Base-by-base conservation (phyloP, 92 coral and sea anemone species). In the Palythoa grandiflora region DNA sequence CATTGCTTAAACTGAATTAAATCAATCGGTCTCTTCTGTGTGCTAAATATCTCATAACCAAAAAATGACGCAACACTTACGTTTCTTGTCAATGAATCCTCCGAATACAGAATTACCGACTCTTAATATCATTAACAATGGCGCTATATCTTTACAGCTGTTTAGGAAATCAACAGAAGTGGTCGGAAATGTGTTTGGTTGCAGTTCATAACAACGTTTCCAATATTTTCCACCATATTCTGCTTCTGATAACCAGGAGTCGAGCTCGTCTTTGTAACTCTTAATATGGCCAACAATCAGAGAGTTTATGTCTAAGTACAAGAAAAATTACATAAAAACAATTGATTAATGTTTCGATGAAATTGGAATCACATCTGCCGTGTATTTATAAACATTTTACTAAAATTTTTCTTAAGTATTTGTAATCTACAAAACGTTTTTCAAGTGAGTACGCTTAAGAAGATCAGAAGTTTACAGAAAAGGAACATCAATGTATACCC, bases 271-370 rank as follows among this genome's bases (percentile, higher is more conserved):
- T 74, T 74, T 44, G 57, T 74, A 74, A n/a, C 8, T 74, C 36
- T 74, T 39, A 20, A 74, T 74, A 74, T 74, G 79, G 55, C 79
- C 79, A 74, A 74, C 40, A 15, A 74, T 47, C 36, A 74, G 79
- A 12, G 79, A 74, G 12, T 39, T 15, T 16, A 74, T 44, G 50
- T 19, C 79, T 74, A 74, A 74, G 7, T 9, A n/a, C 44, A 68
- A 35, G 13, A 68, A 8, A 1, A 8, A 7, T 28, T 28, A 28
- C 28, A 28, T 28, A 28, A 28, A 28, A 28, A 28, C 28, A 28
- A 28, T 28, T 28, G 28, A 28, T 28, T 28, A 0, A 28, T 28
- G 28, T 28, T 28, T 28, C 28, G 28, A 28, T 28, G 28, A 35
- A 4, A 35, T 7, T 68, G 5, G 15, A 35, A 0, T 3, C 6